phyloP scores from a whole-genome alignment of 2,888 invertebrate genomes.

The Podotricha telesiphe region DNA sequence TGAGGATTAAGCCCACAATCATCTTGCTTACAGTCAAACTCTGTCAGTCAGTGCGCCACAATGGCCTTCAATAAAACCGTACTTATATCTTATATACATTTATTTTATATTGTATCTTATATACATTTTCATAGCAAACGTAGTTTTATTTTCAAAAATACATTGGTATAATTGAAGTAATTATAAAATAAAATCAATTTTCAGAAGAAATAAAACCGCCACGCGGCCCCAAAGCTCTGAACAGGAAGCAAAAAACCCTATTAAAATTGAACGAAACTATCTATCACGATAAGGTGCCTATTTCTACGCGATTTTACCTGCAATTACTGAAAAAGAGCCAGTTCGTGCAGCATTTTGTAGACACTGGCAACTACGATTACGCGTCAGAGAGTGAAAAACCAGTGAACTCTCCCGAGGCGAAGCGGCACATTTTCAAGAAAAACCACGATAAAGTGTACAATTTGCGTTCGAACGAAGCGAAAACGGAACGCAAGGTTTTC shows the following conservation, averaged over 20 bases:
- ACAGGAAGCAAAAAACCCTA: slow-evolving; percentile 65
- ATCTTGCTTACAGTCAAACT: too few relatives aligned
- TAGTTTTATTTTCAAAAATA: too few relatives aligned
- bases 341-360: slow-evolving; percentile 65
- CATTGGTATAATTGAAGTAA: too few relatives aligned
- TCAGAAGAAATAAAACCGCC: slow-evolving; percentile 59
- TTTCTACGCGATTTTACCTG: slow-evolving; percentile 73
- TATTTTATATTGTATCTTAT: too few relatives aligned
- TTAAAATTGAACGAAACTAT: slow-evolving; percentile 71
- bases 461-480: slow-evolving; percentile 66
- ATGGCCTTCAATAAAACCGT: too few relatives aligned
- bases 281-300: slow-evolving; percentile 74
- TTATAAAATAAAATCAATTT: not conserved
- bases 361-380: slow-evolving; percentile 69
- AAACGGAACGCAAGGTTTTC: slow-evolving; percentile 66
- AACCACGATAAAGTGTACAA: slow-evolving; percentile 66
- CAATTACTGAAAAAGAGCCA: slow-evolving; percentile 73
- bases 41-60: too few relatives aligned
- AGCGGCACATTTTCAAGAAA: slow-evolving; percentile 55
- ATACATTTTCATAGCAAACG: not conserved
- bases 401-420: slow-evolving; percentile 53
- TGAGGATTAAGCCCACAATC: too few relatives aligned
- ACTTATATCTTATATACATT: too few relatives aligned
- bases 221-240: slow-evolving; percentile 54
- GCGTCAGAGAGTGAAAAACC: slow-evolving; percentile 71